Evolutionary conservation across 2,888 invertebrate genomes (phyloP).

Genomic region (Andrena trimmerana): DNA sequence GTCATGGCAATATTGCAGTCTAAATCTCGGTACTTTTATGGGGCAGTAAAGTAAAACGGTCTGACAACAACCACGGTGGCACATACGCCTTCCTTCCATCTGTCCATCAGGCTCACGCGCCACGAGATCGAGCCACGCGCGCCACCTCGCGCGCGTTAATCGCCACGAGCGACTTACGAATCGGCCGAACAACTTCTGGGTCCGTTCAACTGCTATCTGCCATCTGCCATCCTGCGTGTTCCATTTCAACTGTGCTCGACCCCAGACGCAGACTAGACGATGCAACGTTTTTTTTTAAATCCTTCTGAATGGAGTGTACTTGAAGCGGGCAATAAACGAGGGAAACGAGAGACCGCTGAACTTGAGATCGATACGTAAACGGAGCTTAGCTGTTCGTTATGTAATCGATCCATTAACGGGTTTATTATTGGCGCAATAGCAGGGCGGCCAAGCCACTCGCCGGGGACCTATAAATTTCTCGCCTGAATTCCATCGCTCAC

Average conservation of each 20-base stretch:
- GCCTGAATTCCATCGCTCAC: slow-evolving; percentile 20
- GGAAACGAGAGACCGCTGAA: slow-evolving; percentile 12
- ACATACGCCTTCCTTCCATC: slow-evolving; percentile 74
- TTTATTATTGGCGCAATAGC: slow-evolving; percentile 38
- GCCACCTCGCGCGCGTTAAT: slow-evolving; percentile 45
- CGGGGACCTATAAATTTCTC: slow-evolving; percentile 44
- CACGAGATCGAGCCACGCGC: slow-evolving; percentile 59
- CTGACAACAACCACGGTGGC: slow-evolving; percentile 82
- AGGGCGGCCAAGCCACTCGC: background rate
- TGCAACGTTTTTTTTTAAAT: background rate
- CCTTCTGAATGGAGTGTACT: slow-evolving; percentile 13
- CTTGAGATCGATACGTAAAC: slow-evolving; percentile 29
- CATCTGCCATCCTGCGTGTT: background rate
- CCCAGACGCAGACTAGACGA: too few relatives aligned
- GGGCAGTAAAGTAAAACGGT: slow-evolving; percentile 85
- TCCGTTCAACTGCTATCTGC: background rate
- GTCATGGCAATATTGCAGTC: slow-evolving; percentile 84
- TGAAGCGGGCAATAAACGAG: slow-evolving; percentile 27
- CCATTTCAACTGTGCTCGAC: too few relatives aligned
- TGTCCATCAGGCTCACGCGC: slow-evolving; percentile 62
- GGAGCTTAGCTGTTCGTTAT: slow-evolving; percentile 8
- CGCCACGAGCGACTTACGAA: slow-evolving; percentile 26
- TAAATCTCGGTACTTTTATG: slow-evolving; percentile 85
- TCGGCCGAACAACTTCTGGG: slow-evolving; percentile 3
- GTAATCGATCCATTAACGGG: slow-evolving; percentile 49